These are phyloP conservation scores for Magallana ariakensis DNA, from an alignment of 1,140 invertebrate genomes.

Conservation along the genomic window DNA sequence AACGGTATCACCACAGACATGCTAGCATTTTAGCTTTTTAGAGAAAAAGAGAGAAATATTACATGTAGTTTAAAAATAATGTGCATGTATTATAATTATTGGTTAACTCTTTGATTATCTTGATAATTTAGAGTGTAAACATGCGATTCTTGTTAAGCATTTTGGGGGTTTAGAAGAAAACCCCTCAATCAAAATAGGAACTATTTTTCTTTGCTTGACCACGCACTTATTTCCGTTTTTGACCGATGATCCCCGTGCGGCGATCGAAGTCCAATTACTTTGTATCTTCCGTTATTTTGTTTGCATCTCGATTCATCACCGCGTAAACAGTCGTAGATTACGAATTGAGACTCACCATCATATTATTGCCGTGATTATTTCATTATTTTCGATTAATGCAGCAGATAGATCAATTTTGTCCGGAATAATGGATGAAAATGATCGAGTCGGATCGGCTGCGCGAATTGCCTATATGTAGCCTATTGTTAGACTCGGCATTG, in stretches of 20 bases:
- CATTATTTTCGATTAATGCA: conserved; percentile 38
- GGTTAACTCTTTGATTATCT: neutral
- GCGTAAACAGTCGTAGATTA: conserved; percentile 34
- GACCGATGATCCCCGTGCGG: conserved; percentile 10
- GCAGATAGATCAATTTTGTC: conserved; percentile 32
- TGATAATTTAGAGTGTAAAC: neutral
- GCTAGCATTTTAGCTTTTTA: neutral
- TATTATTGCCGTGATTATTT: conserved; percentile 37
- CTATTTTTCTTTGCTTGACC: conserved; percentile 27
- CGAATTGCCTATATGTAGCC: neutral
- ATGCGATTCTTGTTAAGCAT: neutral
- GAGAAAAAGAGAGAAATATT: neutral
- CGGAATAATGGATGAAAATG: conserved; percentile 32
- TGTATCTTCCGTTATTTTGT: conserved; percentile 15
- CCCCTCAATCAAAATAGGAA: neutral
- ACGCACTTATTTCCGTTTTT: conserved; percentile 22
- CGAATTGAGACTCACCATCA: conserved; percentile 22
- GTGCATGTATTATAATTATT: neutral
- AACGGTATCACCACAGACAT: too few relatives aligned
- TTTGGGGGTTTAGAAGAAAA: too few relatives aligned
- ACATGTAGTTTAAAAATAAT: neutral
- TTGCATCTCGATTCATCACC: conserved; percentile 35
- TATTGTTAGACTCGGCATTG: conserved; percentile 17
- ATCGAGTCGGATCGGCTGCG: conserved; percentile 5
- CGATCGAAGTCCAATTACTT: conserved; percentile 38